These are phyloP conservation scores for Pseudochirops corinnae DNA, from an alignment of 2,797 vertebrate species.

Conservation along the genomic window DNA sequence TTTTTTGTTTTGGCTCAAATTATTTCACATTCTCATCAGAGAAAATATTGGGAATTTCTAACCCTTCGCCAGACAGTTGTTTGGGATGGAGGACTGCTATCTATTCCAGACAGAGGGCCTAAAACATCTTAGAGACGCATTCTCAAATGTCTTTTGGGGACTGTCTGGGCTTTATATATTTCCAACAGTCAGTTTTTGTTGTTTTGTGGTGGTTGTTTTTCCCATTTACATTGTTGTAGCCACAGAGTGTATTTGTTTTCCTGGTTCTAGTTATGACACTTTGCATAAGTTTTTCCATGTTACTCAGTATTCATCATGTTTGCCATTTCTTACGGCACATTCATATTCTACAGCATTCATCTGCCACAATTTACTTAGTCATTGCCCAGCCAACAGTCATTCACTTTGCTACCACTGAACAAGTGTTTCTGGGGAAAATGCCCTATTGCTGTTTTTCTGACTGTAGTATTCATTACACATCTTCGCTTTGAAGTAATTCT, in stretches of 20 bases:
- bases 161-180: background rate
- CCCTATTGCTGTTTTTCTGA: background rate
- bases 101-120: background rate
- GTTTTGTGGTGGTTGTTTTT: background rate
- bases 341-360: background rate
- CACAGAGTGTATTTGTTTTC: background rate
- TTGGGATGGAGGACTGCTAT: background rate
- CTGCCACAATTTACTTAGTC: background rate
- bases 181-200: background rate
- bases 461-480: background rate
- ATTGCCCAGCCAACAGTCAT: background rate
- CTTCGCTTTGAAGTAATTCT: background rate
- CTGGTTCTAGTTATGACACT: background rate
- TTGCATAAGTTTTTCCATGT: background rate
- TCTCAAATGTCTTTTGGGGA: background rate
- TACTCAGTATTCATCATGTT: background rate
- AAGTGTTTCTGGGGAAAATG: background rate
- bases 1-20: background rate
- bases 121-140: background rate
- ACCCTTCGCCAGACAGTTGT: background rate
- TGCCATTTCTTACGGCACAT: background rate
- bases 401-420: background rate
- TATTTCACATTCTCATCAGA: background rate
- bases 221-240: background rate
- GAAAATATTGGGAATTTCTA: background rate